Evolutionary conservation across 2,888 invertebrate species (phyloP), one percentile per base, ranked within the genome.

Genomic region (Hypercompe scribonia): DNA sequence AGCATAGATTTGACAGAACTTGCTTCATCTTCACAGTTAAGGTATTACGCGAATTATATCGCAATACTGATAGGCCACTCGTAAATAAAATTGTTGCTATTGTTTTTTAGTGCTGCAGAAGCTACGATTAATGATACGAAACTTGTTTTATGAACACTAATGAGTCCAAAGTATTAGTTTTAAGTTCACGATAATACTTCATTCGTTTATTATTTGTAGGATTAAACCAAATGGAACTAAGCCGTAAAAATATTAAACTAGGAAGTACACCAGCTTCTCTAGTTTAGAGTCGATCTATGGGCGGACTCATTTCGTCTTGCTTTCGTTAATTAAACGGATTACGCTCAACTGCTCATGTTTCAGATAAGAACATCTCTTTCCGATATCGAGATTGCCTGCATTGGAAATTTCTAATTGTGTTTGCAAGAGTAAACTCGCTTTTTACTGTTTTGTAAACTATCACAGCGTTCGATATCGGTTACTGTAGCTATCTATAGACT

Each of bases 251-350:
- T 2, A 13, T 3, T 18, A 18, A 18, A 61, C 2, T 18, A 31
- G 31, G 24, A 33, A 33, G 46, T 46, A 66, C 11, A 33, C 18
- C 33, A 33, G 13, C 66, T 21, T 15, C 33, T 46, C 46, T 33
- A 66, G 21, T 46, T 8, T 36, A 50, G 34, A 54, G 34, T n/a
- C 68, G 54, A n/a, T 68, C 68, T 68, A 54, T 50, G 76, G 75
- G 65, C 80, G 84, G 84, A 88, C 86, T 87, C 87, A 87, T 90
- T 89, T 86, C 81, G 82, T 88, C 87, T 90, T 84, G 86, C 86
- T 83, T 82, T 84, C 85, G 90, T 90, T 92, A 92, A 93, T 93
- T 93, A 93, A 92, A 89, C 87, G 90, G 90, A 92, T 92, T 89
- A 91, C 87, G 84, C 82, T 80, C 86, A 81, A 86, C 81, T 84